A percentile compares a stretch with the other conserved stretches of the same genome.
These are phyloP conservation scores for Octodon degus DNA, from an alignment of 2,113 vertebrate species.

Conservation along the genomic window DNA sequence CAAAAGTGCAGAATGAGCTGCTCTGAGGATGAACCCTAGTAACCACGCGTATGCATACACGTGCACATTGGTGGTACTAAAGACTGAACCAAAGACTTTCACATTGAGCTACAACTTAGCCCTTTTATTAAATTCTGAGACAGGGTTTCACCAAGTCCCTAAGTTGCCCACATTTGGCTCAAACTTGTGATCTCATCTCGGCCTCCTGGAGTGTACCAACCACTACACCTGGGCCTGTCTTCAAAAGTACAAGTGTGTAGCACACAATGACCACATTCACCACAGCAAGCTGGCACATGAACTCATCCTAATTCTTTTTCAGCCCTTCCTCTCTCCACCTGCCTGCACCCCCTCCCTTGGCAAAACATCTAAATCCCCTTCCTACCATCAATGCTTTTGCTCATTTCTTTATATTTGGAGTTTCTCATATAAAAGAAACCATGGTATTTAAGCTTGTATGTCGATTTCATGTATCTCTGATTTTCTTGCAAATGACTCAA, in stretches of 20 bases:
- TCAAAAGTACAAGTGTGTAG: not conserved
- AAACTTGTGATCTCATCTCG: not conserved
- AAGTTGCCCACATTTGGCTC: not conserved
- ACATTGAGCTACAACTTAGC: not conserved
- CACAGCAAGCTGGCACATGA: not conserved
- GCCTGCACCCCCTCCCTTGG: not conserved
- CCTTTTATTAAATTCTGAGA: not conserved
- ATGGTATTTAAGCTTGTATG: not conserved
- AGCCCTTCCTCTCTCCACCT: not conserved
- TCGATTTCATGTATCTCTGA: not conserved
- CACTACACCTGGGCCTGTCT: not conserved
- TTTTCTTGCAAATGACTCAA: not conserved
- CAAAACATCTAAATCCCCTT: not conserved
- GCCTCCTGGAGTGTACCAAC: not conserved
- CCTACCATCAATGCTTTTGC: not conserved
- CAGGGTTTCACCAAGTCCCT: not conserved
- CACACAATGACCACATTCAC: not conserved
- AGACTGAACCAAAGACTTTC: not conserved
- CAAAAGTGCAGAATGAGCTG: not conserved
- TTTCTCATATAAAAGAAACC: not conserved
- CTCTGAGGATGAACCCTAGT: no score
- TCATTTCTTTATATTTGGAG: not conserved
- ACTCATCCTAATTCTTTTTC: not conserved
- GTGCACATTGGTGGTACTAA: not conserved
- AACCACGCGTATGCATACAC: not conserved